A percentile compares a stretch with the other conserved stretches of the same genome.
These are phyloP conservation scores for Wiebesia pumilae DNA, from an alignment of 1,140 invertebrate species.

Conservation along the genomic window DNA sequence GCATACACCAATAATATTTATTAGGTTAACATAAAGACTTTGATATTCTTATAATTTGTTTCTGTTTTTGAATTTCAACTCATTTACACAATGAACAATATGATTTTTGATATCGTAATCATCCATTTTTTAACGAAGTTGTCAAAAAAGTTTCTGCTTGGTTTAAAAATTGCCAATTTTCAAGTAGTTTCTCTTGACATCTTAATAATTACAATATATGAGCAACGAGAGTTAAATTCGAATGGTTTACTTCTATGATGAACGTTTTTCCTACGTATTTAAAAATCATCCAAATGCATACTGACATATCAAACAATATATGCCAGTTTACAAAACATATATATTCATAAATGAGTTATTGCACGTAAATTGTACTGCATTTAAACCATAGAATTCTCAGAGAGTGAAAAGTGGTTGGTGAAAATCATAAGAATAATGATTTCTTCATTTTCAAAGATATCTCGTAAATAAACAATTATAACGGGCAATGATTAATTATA, in stretches of 20 bases:
- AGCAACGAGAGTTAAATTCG: constrained; percentile 20
- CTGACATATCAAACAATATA: constrained; percentile 14
- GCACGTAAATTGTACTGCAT: constrained; percentile 37
- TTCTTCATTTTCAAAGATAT: not conserved
- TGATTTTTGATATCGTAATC: not conserved
- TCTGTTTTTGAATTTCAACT: not conserved
- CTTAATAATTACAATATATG: constrained; percentile 35
- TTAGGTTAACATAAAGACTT: not conserved
- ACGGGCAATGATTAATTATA: not conserved
- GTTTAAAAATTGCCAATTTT: not conserved
- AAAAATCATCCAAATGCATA: constrained; percentile 6
- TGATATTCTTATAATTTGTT: not conserved
- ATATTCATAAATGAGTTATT: constrained; percentile 45
- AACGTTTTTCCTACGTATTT: not conserved
- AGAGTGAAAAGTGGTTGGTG: not conserved
- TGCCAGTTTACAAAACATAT: not conserved
- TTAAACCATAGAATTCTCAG: constrained; percentile 32
- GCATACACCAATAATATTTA: not conserved
- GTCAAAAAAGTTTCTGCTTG: not conserved
- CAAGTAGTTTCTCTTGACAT: not conserved
- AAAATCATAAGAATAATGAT: constrained; percentile 1
- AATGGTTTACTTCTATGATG: not conserved
- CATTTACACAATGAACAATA: not conserved
- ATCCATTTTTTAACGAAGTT: not conserved
- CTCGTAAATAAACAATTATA: not conserved